Conservation (phyloP, 35 echinoderm and acorn worm genomes). For the Ophioderma brevispina region DNA sequence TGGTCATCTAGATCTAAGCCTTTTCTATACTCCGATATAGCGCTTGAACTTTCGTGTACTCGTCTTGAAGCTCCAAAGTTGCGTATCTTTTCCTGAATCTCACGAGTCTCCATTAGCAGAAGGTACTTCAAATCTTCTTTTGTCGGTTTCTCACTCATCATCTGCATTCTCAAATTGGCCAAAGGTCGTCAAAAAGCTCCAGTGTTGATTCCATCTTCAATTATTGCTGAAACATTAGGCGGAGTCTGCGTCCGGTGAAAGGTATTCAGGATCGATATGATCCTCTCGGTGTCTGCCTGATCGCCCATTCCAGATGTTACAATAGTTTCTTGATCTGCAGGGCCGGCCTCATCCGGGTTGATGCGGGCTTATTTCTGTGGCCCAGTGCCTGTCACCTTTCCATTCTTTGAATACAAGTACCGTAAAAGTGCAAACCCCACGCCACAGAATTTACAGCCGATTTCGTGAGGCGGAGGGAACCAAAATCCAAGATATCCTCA, state of each 20-base stretch:
- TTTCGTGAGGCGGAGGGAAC: conserved; percentile 33
- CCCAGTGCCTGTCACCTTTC: neutral
- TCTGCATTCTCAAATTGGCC: neutral
- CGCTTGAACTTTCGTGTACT: neutral
- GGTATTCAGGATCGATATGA: conserved; percentile 57
- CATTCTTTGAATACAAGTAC: neutral
- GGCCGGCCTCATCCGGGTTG: conserved; percentile 53
- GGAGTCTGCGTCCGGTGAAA: conserved; percentile 52
- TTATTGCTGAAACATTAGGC: conserved; percentile 75
- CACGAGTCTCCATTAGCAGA: neutral
- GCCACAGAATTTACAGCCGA: conserved; percentile 20
- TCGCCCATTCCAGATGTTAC: conserved; percentile 76
- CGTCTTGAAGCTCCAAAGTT: neutral
- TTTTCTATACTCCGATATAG: neutral
- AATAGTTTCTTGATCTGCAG: conserved; percentile 59
- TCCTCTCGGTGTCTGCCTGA: conserved; percentile 78
- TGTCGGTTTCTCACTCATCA: neutral
- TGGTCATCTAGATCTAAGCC: neutral
- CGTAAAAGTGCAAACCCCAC: conserved; percentile 74
- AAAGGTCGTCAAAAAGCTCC: conserved; percentile 43
- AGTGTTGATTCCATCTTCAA: conserved; percentile 47
- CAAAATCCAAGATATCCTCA: neutral
- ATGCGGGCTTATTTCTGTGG: conserved; percentile 43
- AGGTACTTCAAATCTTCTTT: neutral
- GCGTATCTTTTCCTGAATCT: neutral